A percentile compares a stretch with the other conserved stretches of the same genome.
Conservation (phyloP, 92 coral and sea anemone species). For the Paragorgia papillata region DNA sequence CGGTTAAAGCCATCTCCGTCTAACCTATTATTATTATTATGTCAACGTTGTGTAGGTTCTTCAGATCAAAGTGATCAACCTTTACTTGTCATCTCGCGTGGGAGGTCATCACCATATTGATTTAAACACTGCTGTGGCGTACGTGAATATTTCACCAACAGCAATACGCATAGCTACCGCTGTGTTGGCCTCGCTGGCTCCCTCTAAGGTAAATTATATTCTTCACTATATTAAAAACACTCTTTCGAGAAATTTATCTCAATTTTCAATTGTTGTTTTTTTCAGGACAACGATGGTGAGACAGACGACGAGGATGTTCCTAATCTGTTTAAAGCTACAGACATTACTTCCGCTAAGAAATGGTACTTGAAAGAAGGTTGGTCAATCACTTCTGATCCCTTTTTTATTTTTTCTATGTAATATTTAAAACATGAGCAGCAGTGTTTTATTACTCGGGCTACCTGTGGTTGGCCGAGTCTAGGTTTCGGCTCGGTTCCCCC, state of each 20-base stretch:
- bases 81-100: conserved; percentile 82
- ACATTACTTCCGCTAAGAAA: conserved; percentile 62
- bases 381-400: not conserved
- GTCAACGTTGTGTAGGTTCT: too few species aligned
- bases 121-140: conserved; percentile 72
- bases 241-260: not conserved
- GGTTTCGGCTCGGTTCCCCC: too few species aligned
- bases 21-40: too few species aligned
- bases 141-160: conserved; percentile 87
- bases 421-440: too few species aligned
- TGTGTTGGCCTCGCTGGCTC: conserved; percentile 74
- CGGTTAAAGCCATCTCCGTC: too few species aligned
- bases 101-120: conserved; percentile 85
- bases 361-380: conserved; percentile 93
- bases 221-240: too few species aligned
- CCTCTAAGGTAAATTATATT: conserved; percentile 62
- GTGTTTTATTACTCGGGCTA: too few species aligned
- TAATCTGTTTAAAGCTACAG: conserved; percentile 72
- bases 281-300: conserved; percentile 12
- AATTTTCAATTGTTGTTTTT: not conserved
- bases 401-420: too few species aligned
- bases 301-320: conserved; percentile 53
- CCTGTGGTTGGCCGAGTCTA: too few species aligned
- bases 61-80: conserved; percentile 68
- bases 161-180: conserved; percentile 83